phyloP scores from a whole-genome alignment of 2,797 vertebrate species.

The Dendrocincla fuliginosa region DNA sequence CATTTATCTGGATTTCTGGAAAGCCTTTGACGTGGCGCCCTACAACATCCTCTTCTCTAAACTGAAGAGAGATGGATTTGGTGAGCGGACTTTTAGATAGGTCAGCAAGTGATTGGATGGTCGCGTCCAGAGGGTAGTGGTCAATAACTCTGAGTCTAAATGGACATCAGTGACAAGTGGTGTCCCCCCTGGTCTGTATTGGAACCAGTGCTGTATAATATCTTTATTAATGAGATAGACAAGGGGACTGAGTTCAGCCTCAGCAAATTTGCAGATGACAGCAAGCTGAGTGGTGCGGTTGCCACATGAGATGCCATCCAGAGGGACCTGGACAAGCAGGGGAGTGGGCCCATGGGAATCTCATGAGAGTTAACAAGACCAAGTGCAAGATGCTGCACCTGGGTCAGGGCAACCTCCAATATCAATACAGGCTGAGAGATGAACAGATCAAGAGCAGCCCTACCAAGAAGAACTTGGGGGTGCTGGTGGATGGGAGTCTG shows the following conservation, averaged over 20 bases:
- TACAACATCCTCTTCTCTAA: background rate
- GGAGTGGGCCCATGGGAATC: background rate
- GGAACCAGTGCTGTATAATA: background rate
- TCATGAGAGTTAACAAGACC: background rate
- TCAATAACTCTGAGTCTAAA: background rate
- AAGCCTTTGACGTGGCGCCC: background rate
- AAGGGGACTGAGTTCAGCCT: background rate
- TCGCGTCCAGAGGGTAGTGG: background rate
- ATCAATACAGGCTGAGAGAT: background rate
- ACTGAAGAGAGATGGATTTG: background rate
- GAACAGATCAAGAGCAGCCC: background rate
- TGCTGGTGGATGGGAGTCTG: background rate
- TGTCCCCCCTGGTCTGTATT: too few relatives aligned
- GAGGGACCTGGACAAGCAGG: background rate
- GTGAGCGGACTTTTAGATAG: background rate
- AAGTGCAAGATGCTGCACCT: background rate
- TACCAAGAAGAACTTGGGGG: background rate
- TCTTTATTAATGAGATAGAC: background rate
- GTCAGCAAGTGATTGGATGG: background rate
- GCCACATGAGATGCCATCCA: background rate
- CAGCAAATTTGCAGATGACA: background rate
- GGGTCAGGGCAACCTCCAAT: background rate
- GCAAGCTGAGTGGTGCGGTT: background rate
- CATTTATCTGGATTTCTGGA: background rate
- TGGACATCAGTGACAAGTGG: background rate